Evolutionary conservation across 23 tunicate species (phyloP).

Genomic region (Botrylloides violaceus): DNA sequence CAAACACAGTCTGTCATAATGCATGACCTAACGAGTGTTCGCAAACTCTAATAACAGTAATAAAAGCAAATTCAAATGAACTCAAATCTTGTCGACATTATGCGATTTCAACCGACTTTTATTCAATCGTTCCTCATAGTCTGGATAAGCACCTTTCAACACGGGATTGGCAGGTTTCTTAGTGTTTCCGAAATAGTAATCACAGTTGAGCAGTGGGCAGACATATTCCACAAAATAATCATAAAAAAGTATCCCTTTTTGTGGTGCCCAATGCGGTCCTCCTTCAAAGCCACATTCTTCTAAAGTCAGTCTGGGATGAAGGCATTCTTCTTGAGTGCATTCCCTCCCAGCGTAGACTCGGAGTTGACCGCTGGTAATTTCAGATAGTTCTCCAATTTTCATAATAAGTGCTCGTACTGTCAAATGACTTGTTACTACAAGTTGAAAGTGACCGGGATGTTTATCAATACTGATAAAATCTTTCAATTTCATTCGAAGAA

Average conservation of each 20-base stretch:
- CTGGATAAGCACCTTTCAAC: slow-evolving; percentile 38
- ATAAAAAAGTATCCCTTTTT: slow-evolving; percentile 38
- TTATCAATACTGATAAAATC: slow-evolving; percentile 37
- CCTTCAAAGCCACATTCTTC: slow-evolving; percentile 68
- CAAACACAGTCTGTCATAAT: too few species aligned
- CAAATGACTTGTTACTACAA: slow-evolving; percentile 41
- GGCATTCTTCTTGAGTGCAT: slow-evolving; percentile 33
- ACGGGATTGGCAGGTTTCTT: slow-evolving; percentile 68
- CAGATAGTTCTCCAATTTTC: slow-evolving; percentile 27
- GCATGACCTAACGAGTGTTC: too few species aligned
- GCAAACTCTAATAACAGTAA: too few species aligned
- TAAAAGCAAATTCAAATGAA: too few species aligned
- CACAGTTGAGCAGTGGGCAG: slow-evolving; percentile 83
- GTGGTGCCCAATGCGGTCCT: slow-evolving; percentile 48
- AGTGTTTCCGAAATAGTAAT: slow-evolving; percentile 60
- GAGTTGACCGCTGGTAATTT: slow-evolving; percentile 51
- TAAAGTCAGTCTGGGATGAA: slow-evolving; percentile 26
- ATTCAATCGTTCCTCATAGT: slow-evolving; percentile 13
- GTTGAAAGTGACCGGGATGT: slow-evolving; percentile 58
- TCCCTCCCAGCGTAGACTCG: slow-evolving; percentile 36
- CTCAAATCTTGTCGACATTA: too few species aligned
- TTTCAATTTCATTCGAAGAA: slow-evolving; percentile 51
- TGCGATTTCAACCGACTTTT: background rate
- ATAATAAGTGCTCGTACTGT: slow-evolving; percentile 32
- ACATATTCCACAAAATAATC: slow-evolving; percentile 77